phyloP scores from a whole-genome alignment of 64 coral and sea anemone species.

The Montipora cactus region DNA sequence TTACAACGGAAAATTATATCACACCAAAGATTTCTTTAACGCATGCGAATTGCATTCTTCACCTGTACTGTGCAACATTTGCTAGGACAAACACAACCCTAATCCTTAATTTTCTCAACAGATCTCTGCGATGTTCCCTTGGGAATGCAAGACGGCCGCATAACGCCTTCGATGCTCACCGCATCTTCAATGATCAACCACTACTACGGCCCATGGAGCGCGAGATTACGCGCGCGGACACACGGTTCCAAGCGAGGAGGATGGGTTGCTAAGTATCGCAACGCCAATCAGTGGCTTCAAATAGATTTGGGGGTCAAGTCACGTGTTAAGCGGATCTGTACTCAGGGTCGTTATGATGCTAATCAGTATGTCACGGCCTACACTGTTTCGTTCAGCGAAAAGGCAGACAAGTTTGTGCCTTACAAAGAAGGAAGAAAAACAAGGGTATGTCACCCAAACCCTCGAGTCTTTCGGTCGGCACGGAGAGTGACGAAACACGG shows the following conservation, averaged over 20 bases:
- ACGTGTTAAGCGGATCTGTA: conserved; percentile 67
- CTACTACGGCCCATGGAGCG: conserved; percentile 55
- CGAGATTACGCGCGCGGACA: conserved; percentile 17
- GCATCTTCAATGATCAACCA: conserved; percentile 80
- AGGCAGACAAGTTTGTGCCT: conserved; percentile 63
- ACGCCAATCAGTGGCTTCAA: conserved; percentile 73
- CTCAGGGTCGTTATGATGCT: conserved; percentile 80
- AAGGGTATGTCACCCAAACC: conserved; percentile 9
- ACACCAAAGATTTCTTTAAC: too few species aligned
- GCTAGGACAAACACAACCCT: too few species aligned
- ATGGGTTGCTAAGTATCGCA: conserved; percentile 65
- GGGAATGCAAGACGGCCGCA: conserved; percentile 82
- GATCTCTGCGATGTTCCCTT: conserved; percentile 71
- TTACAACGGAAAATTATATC: too few species aligned
- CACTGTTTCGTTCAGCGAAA: conserved; percentile 75
- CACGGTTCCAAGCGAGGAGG: conserved; percentile 49
- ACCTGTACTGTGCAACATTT: too few species aligned
- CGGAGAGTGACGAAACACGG: too few species aligned
- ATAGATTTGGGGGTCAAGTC: conserved; percentile 79
- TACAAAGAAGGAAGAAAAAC: conserved; percentile 45
- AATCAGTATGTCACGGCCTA: conserved; percentile 87
- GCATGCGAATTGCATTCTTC: too few species aligned
- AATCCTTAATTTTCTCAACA: conserved; percentile 15
- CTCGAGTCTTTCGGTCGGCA: too few species aligned
- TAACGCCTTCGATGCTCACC: conserved; percentile 71